A percentile compares a stretch with the other conserved stretches of the same genome.
Evolutionary conservation across 2,888 invertebrate species (phyloP).

Genomic region (Furcula furcula): DNA sequence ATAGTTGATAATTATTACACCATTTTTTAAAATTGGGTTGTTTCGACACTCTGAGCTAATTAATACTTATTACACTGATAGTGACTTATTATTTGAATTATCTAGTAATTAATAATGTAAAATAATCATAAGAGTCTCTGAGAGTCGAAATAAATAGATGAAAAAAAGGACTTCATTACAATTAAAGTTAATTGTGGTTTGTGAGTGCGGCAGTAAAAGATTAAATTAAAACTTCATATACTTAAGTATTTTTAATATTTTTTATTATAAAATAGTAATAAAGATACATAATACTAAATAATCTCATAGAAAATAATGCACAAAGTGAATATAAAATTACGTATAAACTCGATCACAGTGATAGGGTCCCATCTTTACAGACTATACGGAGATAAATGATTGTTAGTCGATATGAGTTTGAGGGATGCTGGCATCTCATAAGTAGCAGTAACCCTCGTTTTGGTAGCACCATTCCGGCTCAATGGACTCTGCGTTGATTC

Average conservation of each 20-base stretch:
- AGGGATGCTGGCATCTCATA: conserved; percentile 12
- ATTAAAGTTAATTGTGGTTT: too few species aligned
- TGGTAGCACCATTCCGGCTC: conserved; percentile 94
- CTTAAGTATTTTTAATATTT: not conserved
- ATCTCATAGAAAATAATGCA: conserved; percentile 4
- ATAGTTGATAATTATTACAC: too few species aligned
- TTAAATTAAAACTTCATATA: too few species aligned
- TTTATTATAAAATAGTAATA: conserved; percentile 4
- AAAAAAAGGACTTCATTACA: too few species aligned
- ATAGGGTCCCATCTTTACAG: not conserved
- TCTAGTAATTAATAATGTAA: too few species aligned
- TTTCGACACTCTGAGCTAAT: too few species aligned
- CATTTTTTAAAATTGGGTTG: too few species aligned
- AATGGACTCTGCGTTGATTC: conserved; percentile 87
- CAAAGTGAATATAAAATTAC: not conserved
- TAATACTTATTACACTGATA: too few species aligned
- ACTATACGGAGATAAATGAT: not conserved
- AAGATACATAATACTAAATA: not conserved
- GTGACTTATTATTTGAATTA: too few species aligned
- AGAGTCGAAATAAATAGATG: too few species aligned
- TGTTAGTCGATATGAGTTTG: not conserved
- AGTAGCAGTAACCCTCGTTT: conserved; percentile 86
- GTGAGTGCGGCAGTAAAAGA: too few species aligned
- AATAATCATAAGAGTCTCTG: too few species aligned
- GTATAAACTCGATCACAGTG: not conserved